Conservation (phyloP, 2,888 invertebrate genomes). For the Tetranychus truncatus region DNA sequence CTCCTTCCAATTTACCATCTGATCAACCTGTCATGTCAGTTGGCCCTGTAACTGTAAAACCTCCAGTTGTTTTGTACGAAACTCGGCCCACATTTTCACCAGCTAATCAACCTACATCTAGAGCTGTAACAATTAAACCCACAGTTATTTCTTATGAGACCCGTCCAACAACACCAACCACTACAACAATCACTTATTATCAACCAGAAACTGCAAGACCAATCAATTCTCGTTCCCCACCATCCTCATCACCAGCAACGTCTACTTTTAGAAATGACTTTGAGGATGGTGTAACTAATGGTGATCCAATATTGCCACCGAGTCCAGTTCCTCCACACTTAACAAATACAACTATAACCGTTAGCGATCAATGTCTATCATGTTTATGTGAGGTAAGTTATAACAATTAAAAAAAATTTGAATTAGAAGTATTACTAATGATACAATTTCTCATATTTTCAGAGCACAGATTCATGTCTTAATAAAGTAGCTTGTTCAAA, state of each 20-base stretch:
- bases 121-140: background rate
- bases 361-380: constrained; percentile 5
- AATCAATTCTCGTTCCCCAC: background rate
- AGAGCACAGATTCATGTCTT: background rate
- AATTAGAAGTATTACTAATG: background rate
- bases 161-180: background rate
- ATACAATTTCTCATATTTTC: background rate
- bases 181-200: background rate
- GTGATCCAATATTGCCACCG: background rate
- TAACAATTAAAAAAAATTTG: background rate
- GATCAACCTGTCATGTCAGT: no score
- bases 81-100: no score
- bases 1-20: no score
- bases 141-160: background rate
- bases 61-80: no score
- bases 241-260: background rate
- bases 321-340: background rate
- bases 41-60: no score
- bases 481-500: background rate
- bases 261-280: background rate
- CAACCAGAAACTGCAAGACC: background rate
- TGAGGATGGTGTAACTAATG: background rate
- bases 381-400: constrained; percentile 7
- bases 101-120: no score
- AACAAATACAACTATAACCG: background rate